Percentiles rank a stretch among this genome's conserved stretches.
phyloP scores from a whole-genome alignment of 2,113 vertebrate species.

The Nannobrachium achirus region DNA sequence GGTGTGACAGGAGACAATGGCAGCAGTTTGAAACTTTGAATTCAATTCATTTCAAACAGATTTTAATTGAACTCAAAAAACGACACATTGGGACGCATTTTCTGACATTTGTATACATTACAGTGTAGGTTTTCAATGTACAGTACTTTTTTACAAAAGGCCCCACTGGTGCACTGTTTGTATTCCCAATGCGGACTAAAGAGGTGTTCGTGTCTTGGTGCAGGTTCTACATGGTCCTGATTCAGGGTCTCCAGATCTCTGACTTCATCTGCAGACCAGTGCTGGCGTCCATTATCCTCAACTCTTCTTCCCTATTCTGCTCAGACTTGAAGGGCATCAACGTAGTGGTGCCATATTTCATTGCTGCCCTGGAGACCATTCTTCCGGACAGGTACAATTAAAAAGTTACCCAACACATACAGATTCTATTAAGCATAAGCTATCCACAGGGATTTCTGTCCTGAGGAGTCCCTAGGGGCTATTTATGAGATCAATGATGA shows the following conservation, averaged over 20 bases:
- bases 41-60: no score
- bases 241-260: constrained; percentile 96
- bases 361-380: constrained; percentile 95
- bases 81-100: not conserved
- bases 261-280: constrained; percentile 94
- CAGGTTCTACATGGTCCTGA: constrained; percentile 98
- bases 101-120: not conserved
- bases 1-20: no score
- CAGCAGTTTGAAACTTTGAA: no score
- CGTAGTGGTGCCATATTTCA: constrained; percentile 96
- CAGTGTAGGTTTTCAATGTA: no score
- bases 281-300: constrained; percentile 93
- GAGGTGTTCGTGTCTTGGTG: constrained; percentile 22
- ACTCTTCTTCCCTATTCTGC: constrained; percentile 95
- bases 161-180: no score
- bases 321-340: constrained; percentile 96
- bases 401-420: no score
- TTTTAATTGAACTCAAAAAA: not conserved
- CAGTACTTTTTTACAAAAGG: no score
- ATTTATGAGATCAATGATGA: no score
- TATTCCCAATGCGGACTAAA: no score
- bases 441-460: no score
- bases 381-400: constrained; percentile 90
- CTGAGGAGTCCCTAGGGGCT: no score
- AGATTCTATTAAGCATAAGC: no score